A percentile compares a stretch with the other conserved stretches of the same genome.
Conservation (phyloP, 2,113 vertebrate species). For the Pimephales promelas region DNA sequence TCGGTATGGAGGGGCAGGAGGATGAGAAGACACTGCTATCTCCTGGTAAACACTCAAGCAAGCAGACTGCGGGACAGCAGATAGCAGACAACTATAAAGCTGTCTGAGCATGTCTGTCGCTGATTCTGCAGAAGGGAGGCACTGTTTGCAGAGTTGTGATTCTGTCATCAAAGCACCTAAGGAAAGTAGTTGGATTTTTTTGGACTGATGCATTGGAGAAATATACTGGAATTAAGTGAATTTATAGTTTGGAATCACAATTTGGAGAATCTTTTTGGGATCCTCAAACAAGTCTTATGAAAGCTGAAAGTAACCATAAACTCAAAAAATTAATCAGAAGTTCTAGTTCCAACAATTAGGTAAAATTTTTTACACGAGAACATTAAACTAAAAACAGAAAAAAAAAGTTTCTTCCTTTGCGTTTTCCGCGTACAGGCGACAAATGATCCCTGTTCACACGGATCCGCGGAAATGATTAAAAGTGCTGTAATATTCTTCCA, state of each 20-base stretch:
- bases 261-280: neutral
- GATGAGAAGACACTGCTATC: constrained; percentile 75
- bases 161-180: constrained; percentile 24
- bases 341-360: neutral
- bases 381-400: too few species aligned
- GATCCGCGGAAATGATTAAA: too few species aligned
- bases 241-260: neutral
- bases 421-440: too few species aligned
- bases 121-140: neutral
- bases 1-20: constrained; percentile 71
- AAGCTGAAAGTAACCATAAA: neutral
- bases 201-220: neutral
- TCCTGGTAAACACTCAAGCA: constrained; percentile 79
- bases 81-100: constrained; percentile 49
- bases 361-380: too few species aligned
- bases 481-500: too few species aligned
- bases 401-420: too few species aligned
- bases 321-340: neutral
- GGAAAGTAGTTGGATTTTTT: neutral
- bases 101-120: constrained; percentile 32
- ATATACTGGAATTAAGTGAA: neutral
- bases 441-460: too few species aligned
- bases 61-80: constrained; percentile 48
- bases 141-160: constrained; percentile 28
- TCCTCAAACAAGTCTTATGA: neutral